A percentile compares a stretch with the other conserved stretches of the same genome.
phyloP scores from a whole-genome alignment of 2,113 vertebrate genomes.

The Coptodon bakossiorum region DNA sequence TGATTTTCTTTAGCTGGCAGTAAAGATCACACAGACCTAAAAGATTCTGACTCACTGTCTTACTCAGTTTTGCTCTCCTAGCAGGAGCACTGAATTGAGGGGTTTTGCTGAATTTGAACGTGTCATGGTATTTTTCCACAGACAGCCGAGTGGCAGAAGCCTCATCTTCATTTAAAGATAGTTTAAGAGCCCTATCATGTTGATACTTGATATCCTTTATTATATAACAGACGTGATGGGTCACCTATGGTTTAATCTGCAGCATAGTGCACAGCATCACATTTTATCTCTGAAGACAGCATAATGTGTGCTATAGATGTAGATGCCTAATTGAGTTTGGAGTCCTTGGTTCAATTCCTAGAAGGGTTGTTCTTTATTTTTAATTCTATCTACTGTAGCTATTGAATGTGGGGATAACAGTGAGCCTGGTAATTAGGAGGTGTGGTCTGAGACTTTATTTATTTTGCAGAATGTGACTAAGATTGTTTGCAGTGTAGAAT shows the following conservation, averaged over 20 bases:
- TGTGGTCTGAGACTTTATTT: background rate
- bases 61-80: background rate
- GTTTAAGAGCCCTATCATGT: background rate
- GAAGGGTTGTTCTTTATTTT: background rate
- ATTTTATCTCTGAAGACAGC: background rate
- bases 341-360: background rate
- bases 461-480: background rate
- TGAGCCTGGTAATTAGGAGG: background rate
- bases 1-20: background rate
- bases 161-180: background rate
- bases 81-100: background rate
- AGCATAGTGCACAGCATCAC: background rate
- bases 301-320: background rate
- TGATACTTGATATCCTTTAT: background rate
- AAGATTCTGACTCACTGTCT: background rate
- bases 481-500: background rate
- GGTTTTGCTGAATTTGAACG: background rate
- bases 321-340: background rate
- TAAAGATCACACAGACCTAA: background rate
- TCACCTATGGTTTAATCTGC: background rate
- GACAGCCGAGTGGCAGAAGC: background rate
- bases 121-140: background rate
- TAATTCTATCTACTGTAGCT: background rate
- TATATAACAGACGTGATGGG: background rate
- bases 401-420: background rate